A percentile compares a stretch with the other conserved stretches of the same genome.
These are phyloP conservation scores for Halichoerus grypus DNA, from an alignment of 2,113 vertebrate species.

Conservation along the genomic window DNA sequence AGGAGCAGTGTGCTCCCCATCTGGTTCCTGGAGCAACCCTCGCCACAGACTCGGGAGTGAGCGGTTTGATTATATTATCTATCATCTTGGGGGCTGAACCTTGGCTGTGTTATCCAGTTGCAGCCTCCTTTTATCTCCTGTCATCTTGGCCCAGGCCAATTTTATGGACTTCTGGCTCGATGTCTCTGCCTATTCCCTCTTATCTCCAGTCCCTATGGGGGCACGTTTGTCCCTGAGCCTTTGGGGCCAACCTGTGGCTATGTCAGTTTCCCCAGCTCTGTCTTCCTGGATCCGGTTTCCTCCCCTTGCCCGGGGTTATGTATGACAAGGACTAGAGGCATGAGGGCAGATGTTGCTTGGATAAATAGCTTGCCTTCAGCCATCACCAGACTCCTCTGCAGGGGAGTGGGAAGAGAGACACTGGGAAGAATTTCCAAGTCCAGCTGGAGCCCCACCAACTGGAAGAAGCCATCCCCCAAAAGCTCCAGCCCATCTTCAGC, in stretches of 20 bases:
- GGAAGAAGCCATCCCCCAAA: neutral
- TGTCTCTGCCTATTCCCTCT: neutral
- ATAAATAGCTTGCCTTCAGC: neutral
- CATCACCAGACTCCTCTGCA: neutral
- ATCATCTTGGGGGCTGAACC: neutral
- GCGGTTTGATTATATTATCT: neutral
- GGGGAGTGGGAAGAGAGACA: neutral
- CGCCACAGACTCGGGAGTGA: neutral
- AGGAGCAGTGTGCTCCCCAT: neutral
- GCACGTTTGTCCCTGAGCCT: neutral
- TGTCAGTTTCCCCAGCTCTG: neutral
- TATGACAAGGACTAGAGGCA: neutral
- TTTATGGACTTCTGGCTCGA: neutral
- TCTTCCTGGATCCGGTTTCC: neutral
- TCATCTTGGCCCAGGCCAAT: neutral
- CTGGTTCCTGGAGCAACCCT: neutral
- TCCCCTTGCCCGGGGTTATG: neutral
- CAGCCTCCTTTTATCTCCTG: neutral
- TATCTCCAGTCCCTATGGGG: neutral
- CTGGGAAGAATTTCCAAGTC: neutral
- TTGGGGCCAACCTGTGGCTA: neutral
- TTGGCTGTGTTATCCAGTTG: neutral
- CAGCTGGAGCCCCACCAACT: neutral
- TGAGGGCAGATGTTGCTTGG: neutral
- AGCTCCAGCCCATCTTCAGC: neutral